Evolutionary conservation across 2,888 invertebrate genomes (phyloP), one percentile per base, ranked within the genome.

Genomic region (Sinhomidia bicolor): DNA sequence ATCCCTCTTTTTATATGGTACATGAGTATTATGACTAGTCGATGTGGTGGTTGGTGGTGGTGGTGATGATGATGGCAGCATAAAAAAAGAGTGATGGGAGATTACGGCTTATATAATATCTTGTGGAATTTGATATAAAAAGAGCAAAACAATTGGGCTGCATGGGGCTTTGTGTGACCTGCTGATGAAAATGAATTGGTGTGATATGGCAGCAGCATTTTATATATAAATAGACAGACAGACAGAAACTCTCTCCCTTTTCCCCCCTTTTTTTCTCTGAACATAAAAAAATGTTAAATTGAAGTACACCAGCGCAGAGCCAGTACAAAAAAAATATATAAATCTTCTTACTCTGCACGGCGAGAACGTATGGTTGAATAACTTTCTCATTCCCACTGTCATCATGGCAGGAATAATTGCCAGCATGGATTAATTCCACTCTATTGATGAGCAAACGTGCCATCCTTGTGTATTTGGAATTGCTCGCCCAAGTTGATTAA

Each of bases 341-440:
- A n/a, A n/a, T n/a, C n/a, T n/a, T 2, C 74, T 74, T 93, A 96
- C 96, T 96, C 93, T 96, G 96, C 36, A 96, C 96, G 44, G 95
- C 95, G 32, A 96, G 94, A 62, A 96, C 94, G 93, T 96, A 96
- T 7, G 96, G 96, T 93, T 96, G 96, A 74, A 96, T 95, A 71
- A 96, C 95, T 92, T 96, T 95, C 26, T 96, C 96, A 79, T 87
- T 95, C 71, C 96, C 95, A 91, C 95, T 95, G 26, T 96, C 96
- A 83, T 85, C 84, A 93, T 96, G 95, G 92, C 96, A 96, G 1
- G 96, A 96, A 93, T 96, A 96, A 94, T 96, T 96, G 14, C 96
- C 96, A 76, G 96, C 95, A 93, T 96, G 96, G 89, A 96, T 95
- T 81, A 96, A 94, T 92, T 96, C 96, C 89, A 96, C 95, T 91